Conservation (phyloP, 2,797 vertebrate species). For the Danionella dracula region DNA sequence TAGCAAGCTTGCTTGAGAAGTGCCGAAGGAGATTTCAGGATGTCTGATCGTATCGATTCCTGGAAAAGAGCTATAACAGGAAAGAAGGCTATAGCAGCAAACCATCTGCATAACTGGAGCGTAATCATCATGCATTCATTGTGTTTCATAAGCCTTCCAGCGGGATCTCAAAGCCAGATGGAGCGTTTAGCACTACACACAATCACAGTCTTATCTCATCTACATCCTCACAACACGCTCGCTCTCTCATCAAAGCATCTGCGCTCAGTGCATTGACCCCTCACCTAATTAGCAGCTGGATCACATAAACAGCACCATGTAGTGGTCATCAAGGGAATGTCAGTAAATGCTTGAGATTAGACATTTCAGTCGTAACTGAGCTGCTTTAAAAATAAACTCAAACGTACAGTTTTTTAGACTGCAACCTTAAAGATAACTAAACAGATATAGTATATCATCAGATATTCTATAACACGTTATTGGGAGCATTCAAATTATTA, state of each 20-base stretch:
- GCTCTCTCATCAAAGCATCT: conserved; percentile 12
- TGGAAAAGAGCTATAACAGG: conserved; percentile 11
- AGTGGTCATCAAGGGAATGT: conserved; percentile 31
- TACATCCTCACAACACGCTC: conserved; percentile 10
- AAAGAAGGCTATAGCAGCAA: conserved; percentile 1
- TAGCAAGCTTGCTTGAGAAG: conserved; percentile 34
- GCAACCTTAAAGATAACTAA: no score
- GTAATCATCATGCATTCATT: neutral
- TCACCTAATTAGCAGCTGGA: conserved; percentile 16
- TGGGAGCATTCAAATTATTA: no score
- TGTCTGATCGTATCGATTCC: conserved; percentile 51
- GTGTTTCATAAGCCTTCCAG: neutral
- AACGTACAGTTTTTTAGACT: no score
- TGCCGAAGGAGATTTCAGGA: conserved; percentile 33
- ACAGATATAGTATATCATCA: no score
- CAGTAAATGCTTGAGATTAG: no score
- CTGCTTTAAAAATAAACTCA: no score
- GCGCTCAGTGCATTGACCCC: conserved; percentile 8
- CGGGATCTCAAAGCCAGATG: neutral
- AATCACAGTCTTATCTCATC: conserved; percentile 1
- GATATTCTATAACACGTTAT: no score
- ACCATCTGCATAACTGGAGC: neutral
- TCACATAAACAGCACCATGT: conserved; percentile 1
- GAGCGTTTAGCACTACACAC: neutral
- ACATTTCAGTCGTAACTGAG: no score